Base-by-base conservation (phyloP, 2,113 vertebrate species). In the Nannospalax galili region DNA sequence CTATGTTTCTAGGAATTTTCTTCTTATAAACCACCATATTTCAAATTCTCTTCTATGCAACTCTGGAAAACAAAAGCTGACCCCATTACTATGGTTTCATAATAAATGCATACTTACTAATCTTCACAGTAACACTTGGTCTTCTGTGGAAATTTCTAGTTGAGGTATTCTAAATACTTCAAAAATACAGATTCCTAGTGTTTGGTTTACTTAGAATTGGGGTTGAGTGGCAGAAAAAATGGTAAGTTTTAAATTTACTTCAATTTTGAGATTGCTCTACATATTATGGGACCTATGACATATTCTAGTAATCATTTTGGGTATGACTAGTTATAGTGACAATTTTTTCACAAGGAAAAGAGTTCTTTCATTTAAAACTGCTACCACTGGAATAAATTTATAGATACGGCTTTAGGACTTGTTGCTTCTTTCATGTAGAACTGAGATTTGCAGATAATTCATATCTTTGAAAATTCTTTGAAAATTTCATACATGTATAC, bases 1-100 rank as follows among this genome's bases (percentile, higher is more conserved):
- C 8, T 60, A 20, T 30, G 9, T 92, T 94, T 92, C 88, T 89
- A 82, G 84, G 20, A 86, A 70, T 96, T 95, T 93, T 92, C 67
- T 92, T 93, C 22, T n/a, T 88, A 17, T 85, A 74, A 92, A 42
- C 5, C 12, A 26, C 56, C 7, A 84, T 91, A 93, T 87, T 52
- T 93, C 56, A 93, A 92, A 90, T 90, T 93, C 60, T 93, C 12
- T 88, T 95, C 30, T 93, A 35, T 30, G 77, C 56, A 81, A 93
- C 22, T 35, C 65, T 93, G 67, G 40, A 82, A 96, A 94, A 79
- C 28, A 78, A 90, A 94, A 22, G 9, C 30, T 94, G 82, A 42
- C 73, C 60, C 70, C 30, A 78, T 97, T 75, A 81, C 60, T n/a
- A 84, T 32, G 48, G 16, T 90, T 88, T 91, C 37, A 64, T 72